These are phyloP conservation scores for Phytoseiulus persimilis DNA, from an alignment of 2,888 invertebrate species.

Conservation along the genomic window DNA sequence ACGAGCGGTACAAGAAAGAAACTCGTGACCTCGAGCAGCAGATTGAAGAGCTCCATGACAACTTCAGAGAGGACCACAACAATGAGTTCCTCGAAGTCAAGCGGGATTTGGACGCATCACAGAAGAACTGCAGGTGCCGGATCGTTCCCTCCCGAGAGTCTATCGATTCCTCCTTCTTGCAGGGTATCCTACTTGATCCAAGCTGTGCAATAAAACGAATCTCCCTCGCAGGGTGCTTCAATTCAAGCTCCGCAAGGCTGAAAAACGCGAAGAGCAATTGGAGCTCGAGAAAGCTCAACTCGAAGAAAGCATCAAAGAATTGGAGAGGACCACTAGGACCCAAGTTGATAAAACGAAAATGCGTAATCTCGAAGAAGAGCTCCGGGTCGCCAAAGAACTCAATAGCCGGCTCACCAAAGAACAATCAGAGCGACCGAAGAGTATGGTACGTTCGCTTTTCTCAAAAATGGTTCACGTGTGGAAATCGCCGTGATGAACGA, in stretches of 20 bases:
- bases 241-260: constrained; percentile 92
- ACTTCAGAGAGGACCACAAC: constrained; percentile 90
- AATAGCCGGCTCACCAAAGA: constrained; percentile 8
- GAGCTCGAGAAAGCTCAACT: constrained; percentile 57
- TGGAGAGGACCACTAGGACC: constrained; percentile 52
- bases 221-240: constrained; percentile 62
- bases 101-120: constrained; percentile 88
- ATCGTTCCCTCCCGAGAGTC: background rate
- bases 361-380: constrained; percentile 74
- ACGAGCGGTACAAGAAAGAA: constrained; percentile 86
- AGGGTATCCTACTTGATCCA: too few species aligned
- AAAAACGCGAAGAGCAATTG: constrained; percentile 65
- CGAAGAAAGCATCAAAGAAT: constrained; percentile 50
- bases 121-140: constrained; percentile 79
- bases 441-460: constrained; percentile 18
- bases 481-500: background rate
- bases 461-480: background rate
- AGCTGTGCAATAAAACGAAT: too few species aligned
- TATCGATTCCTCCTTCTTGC: too few species aligned
- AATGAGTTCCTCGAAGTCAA: constrained; percentile 88
- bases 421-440: constrained; percentile 38
- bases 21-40: constrained; percentile 86
- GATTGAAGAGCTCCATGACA: constrained; percentile 97
- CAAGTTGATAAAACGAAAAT: constrained; percentile 59
- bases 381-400: constrained; percentile 68